phyloP scores from a whole-genome alignment of 1,140 invertebrate genomes.

The Drosophila sulfurigaster region DNA sequence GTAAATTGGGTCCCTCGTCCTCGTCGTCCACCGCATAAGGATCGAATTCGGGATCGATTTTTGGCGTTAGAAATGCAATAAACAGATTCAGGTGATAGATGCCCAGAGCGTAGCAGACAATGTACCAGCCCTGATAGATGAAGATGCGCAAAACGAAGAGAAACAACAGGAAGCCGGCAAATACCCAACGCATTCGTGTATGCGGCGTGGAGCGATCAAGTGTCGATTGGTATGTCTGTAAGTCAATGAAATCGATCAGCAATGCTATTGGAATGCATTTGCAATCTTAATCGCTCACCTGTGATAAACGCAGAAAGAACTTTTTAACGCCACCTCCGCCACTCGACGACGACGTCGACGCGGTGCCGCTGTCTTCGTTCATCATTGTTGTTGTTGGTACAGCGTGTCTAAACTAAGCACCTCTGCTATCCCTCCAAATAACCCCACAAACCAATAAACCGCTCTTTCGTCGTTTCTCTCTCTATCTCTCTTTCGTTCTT shows the following conservation, averaged over 20 bases:
- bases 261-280: conserved; percentile 16
- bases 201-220: conserved; percentile 89
- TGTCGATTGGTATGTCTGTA: conserved; percentile 87
- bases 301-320: conserved; percentile 80
- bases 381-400: conserved; percentile 63
- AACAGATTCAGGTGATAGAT: conserved; percentile 99
- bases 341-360: conserved; percentile 60
- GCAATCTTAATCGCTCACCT: conserved; percentile 49
- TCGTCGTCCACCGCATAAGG: conserved; percentile 91
- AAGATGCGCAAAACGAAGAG: conserved; percentile 88
- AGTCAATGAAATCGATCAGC: not conserved
- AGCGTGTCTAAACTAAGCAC: conserved; percentile 23
- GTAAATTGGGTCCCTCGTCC: conserved; percentile 96
- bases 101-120: conserved; percentile 98
- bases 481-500: not conserved
- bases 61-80: conserved; percentile 99
- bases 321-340: conserved; percentile 70
- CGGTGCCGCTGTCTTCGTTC: conserved; percentile 78
- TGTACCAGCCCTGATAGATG: conserved; percentile 97
- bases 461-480: conserved; percentile 9
- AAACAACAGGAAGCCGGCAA: conserved; percentile 86
- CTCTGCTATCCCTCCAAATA: conserved; percentile 1
- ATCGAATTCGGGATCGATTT: conserved; percentile 98
- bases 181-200: conserved; percentile 87
- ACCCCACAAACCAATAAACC: not conserved